Evolutionary conservation across 1,140 invertebrate species (phyloP).

Genomic region (Drosophila mojavensis): DNA sequence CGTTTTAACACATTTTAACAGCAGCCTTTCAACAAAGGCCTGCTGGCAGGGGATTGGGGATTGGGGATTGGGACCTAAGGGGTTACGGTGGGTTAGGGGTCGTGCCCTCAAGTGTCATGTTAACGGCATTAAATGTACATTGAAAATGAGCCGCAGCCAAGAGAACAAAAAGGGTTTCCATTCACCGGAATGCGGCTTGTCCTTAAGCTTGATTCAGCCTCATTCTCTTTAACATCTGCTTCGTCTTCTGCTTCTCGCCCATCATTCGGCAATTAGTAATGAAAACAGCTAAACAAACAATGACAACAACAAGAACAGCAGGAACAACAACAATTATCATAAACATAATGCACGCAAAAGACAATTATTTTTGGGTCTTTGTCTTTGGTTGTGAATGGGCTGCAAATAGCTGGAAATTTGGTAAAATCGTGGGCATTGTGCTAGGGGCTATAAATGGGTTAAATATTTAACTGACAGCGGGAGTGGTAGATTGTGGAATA

Average conservation of each 20-base stretch:
- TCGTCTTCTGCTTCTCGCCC: constrained; percentile 5
- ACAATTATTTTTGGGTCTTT: constrained; percentile 77
- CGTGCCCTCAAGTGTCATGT: constrained; percentile 78
- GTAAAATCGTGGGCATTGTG: neutral
- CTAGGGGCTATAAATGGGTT: neutral
- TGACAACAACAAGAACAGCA: constrained; percentile 7
- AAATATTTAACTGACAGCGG: neutral
- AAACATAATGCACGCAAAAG: constrained; percentile 68
- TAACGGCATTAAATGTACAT: constrained; percentile 66
- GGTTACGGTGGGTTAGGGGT: neutral
- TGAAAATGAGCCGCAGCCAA: constrained; percentile 21
- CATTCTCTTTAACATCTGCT: neutral
- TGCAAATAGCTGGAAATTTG: neutral
- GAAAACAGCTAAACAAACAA: constrained; percentile 40
- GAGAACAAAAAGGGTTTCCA: constrained; percentile 54
- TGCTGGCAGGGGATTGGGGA: too few relatives aligned
- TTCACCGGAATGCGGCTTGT: neutral
- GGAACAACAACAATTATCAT: constrained; percentile 68
- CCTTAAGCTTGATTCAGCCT: constrained; percentile 3
- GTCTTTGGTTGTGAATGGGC: constrained; percentile 47
- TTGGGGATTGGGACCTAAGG: neutral
- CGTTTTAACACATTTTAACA: constrained; percentile 74
- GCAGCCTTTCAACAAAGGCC: constrained; percentile 17
- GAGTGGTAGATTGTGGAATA: neutral
- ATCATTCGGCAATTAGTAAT: constrained; percentile 72